phyloP scores from a whole-genome alignment of 2,797 vertebrate species.

The Leptatherina wallacei region DNA sequence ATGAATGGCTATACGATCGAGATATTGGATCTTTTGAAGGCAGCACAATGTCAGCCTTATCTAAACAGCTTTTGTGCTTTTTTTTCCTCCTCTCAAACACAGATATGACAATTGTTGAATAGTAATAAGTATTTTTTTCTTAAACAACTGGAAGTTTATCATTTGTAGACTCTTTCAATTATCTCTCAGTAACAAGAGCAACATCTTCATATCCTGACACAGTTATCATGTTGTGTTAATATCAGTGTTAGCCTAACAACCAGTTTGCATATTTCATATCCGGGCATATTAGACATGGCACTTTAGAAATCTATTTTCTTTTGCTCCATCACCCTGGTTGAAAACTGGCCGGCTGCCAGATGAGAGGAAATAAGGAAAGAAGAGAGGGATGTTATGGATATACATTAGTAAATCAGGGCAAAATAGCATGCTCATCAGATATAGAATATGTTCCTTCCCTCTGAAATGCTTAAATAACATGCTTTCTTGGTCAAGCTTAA shows the following conservation, averaged over 20 bases:
- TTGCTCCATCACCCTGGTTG: constrained; percentile 65
- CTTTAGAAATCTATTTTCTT: constrained; percentile 81
- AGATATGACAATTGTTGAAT: constrained; percentile 31
- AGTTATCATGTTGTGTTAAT: constrained; percentile 71
- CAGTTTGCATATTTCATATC: constrained; percentile 72
- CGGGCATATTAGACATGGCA: constrained; percentile 59
- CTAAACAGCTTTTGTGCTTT: constrained; percentile 12
- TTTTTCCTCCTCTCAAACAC: constrained; percentile 33
- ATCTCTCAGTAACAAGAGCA: constrained; percentile 37
- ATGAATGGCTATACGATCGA: constrained; percentile 37
- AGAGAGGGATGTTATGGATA: constrained; percentile 32
- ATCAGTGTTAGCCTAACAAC: constrained; percentile 68
- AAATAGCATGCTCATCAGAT: constrained; percentile 44
- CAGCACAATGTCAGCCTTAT: constrained; percentile 15
- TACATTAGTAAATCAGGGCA: constrained; percentile 52
- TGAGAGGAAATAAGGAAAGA: constrained; percentile 45
- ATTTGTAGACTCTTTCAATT: constrained; percentile 31
- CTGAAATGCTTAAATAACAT: constrained; percentile 19
- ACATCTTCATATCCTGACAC: constrained; percentile 65
- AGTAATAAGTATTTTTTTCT: background rate
- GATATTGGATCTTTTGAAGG: constrained; percentile 43
- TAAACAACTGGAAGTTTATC: constrained; percentile 47
- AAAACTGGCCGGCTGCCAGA: constrained; percentile 68
- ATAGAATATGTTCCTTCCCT: constrained; percentile 20
- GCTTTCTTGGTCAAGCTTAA: constrained; percentile 18